Evolutionary conservation across 1,140 invertebrate species (phyloP).

Genomic region (Zophobas atratus): DNA sequence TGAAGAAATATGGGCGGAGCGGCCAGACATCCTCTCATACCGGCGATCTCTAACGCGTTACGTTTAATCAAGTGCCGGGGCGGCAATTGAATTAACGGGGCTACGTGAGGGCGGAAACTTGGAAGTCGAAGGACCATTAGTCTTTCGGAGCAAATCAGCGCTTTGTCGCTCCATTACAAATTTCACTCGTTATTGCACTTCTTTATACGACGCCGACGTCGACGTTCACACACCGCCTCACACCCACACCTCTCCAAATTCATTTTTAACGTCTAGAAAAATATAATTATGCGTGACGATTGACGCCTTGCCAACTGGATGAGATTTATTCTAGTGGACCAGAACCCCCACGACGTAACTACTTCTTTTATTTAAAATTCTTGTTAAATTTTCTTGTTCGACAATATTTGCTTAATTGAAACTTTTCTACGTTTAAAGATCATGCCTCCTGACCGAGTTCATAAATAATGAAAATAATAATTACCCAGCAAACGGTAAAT

Average conservation of each 20-base stretch:
- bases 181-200: constrained; percentile 49
- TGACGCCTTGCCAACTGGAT: no score
- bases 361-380: no score
- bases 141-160: constrained; percentile 63
- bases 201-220: constrained; percentile 22
- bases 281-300: neutral
- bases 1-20: constrained; percentile 63
- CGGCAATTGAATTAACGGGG: constrained; percentile 64
- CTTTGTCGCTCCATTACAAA: constrained; percentile 57
- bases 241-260: constrained; percentile 13
- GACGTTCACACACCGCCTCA: neutral
- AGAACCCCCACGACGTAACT: no score
- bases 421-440: neutral
- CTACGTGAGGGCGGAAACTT: constrained; percentile 64
- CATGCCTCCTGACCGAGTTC: constrained; percentile 25
- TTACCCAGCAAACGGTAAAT: constrained; percentile 29
- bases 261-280: constrained; percentile 18
- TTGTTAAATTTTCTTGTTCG: no score
- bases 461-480: constrained; percentile 35
- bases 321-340: no score
- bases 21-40: constrained; percentile 50
- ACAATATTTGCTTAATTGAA: no score
- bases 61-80: constrained; percentile 64
- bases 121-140: constrained; percentile 63
- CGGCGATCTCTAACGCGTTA: constrained; percentile 55